Evolutionary conservation across 2,888 invertebrate species (phyloP).

Genomic region (Platerodrilus igneus): DNA sequence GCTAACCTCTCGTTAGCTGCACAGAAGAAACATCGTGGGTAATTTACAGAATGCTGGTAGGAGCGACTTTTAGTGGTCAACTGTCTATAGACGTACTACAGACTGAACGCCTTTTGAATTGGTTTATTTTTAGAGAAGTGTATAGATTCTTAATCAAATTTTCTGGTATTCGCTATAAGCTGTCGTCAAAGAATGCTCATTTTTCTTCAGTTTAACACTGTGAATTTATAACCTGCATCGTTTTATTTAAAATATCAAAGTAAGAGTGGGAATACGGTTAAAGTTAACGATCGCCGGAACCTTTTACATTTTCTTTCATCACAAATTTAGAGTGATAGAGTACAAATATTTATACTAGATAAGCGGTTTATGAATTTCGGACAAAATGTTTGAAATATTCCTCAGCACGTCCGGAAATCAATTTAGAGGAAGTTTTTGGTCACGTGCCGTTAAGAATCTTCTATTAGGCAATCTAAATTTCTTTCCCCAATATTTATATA

Average conservation of each 20-base stretch:
- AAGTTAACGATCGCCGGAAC: conserved; percentile 16
- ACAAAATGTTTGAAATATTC: conserved; percentile 47
- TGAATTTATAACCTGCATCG: too few relatives aligned
- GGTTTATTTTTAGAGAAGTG: conserved; percentile 41
- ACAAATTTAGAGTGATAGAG: conserved; percentile 40
- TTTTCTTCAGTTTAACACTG: too few relatives aligned
- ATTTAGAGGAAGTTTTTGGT: conserved; percentile 32
- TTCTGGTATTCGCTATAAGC: conserved; percentile 47
- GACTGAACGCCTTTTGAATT: conserved; percentile 46
- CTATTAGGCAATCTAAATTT: conserved; percentile 34
- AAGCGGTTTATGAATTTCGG: conserved; percentile 49
- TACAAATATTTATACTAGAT: conserved; percentile 51
- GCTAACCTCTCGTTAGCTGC: conserved; percentile 46
- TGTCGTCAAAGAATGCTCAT: conserved; percentile 44
- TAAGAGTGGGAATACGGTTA: conserved; percentile 12
- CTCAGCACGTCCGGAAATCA: conserved; percentile 42
- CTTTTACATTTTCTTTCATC: conserved; percentile 23
- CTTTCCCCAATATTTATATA: conserved; percentile 41
- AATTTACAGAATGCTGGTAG: conserved; percentile 9
- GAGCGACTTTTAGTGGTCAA: conserved; percentile 33
- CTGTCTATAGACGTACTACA: conserved; percentile 47
- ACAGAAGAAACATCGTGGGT: conserved; percentile 30
- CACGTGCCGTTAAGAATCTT: conserved; percentile 18
- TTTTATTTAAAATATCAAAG: conserved; percentile 4
- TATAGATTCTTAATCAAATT: conserved; percentile 50